Evolutionary conservation across 2,888 invertebrate genomes (phyloP), one percentile per base, ranked within the genome.

Genomic region (Nephrotoma flavescens): DNA sequence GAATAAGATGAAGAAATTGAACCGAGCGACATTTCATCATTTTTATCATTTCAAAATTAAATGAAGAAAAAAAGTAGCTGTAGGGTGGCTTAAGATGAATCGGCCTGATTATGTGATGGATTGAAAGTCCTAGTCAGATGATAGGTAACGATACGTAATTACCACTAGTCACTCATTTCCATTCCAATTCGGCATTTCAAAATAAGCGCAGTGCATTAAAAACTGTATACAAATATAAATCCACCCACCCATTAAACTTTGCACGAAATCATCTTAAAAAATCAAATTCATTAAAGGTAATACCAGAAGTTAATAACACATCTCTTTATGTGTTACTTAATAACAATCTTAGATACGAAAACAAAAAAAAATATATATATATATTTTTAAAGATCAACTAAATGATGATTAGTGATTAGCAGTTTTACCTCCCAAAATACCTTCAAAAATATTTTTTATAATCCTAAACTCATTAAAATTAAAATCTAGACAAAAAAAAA

Each of bases 21-120:
- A 19, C 42, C 84, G 42, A 84, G 84, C 42, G 84, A 84, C 84
- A 84, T 84, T 84, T 84, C 84, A 84, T 84, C 84, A 84, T 84
- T 84, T 84, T 84, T 84, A 84, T 84, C 84, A 42, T 84, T 71
- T 71, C 19, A 2, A 57, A 31, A 31, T 31, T 31, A 31, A 57
- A 57, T n/a, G n/a, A 71, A 71, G 19, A 31, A 31, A 15, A 15
- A 15, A 52, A 52, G 5, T 15, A 71, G 52, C 71, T 71, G 71
- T 71, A 71, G 71, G 71, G 71, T 71, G 71, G 71, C 71, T 71
- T 71, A 71, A 71, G 71, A 71, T 71, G 7, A 7, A 71, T 71
- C 7, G 7, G 31, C 31, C 31, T 31, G 71, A 71, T 71, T 71
- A 31, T 31, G 11, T 71, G 71, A 71, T 71, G 31, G 71, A 71